These are phyloP conservation scores for Drosophila phalerata DNA, from an alignment of 2,888 invertebrate genomes.

Conservation along the genomic window DNA sequence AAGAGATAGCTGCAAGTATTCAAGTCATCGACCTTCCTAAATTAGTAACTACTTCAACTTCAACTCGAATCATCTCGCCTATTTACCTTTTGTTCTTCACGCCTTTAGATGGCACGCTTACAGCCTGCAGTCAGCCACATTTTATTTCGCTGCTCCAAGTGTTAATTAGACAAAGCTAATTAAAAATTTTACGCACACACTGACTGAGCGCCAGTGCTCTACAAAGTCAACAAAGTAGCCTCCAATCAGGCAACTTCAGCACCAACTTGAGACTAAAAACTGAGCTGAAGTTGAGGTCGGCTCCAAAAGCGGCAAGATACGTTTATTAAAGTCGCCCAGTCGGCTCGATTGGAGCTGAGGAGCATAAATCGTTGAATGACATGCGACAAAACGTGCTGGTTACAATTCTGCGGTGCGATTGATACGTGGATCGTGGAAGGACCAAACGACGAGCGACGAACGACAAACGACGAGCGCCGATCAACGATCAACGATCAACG, in stretches of 20 bases:
- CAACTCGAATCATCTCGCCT: conserved; percentile 14
- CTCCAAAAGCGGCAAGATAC: conserved; percentile 73
- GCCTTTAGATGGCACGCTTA: conserved; percentile 76
- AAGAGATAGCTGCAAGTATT: background rate
- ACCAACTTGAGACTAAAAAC: conserved; percentile 19
- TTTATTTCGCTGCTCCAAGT: conserved; percentile 60
- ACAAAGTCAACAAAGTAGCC: conserved; percentile 37
- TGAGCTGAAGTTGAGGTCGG: conserved; percentile 18
- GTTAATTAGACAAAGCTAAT: conserved; percentile 80
- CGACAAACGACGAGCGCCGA: conserved; percentile 25
- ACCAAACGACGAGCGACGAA: conserved; percentile 25
- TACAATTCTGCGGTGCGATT: conserved; percentile 76
- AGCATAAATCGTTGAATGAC: conserved; percentile 82
- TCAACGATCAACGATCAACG: conserved; percentile 15
- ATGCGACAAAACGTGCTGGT: conserved; percentile 82
- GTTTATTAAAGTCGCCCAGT: conserved; percentile 73
- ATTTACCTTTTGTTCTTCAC: conserved; percentile 67
- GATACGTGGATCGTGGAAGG: conserved; percentile 55
- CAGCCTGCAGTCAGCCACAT: conserved; percentile 18
- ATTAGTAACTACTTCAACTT: background rate
- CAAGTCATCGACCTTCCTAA: background rate
- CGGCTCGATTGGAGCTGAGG: conserved; percentile 43
- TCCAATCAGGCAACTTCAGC: conserved; percentile 41
- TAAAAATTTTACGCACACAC: conserved; percentile 76
- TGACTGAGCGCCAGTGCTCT: conserved; percentile 42